Evolutionary conservation across 2,113 vertebrate species (phyloP), one percentile per base, ranked within the genome.

Genomic region (Chitala chitala): DNA sequence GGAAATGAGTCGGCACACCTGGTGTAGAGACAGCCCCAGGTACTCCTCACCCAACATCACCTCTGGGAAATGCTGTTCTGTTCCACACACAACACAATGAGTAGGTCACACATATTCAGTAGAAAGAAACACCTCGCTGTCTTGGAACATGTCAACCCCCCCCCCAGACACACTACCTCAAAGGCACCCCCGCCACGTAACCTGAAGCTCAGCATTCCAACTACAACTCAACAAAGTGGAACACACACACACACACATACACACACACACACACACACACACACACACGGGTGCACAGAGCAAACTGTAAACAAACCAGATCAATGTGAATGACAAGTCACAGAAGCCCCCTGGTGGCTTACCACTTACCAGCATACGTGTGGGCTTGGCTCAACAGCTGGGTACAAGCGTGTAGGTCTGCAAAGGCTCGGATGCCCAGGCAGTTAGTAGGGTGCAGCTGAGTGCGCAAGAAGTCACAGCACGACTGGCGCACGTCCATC

Each of bases 1-100:
- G 79, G 96, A 92, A 87, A 98, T 96, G 81, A 98, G 93, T 85
- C 92, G 91, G 93, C 94, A 96, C 78, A 98, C 94, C 83, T 98
- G 96, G 92, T 96, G 94, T 88, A 98, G 89, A 79, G 90, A 93
- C 72, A 98, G 92, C 78, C 90, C 90, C 83, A 96, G 90, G 86
- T 95, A 98, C 89, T 98, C 96, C 88, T 98, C 96, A 63, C 94
- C 93, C 83, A 95, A 89, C 90, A 97, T 95, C 87, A 98, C 96
- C 76, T 98, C 96, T 17, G 88, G 89, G 78, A 98, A 98, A 85
- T 97, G 95, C 91, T 98, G 96, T 88, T 98, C 96, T 98, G 92
- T 90, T 91, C 82, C 80, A 88, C 83, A 87, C 65, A 76, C 56
- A 55, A 48, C 61, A 65, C 38, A 48, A 12, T 9, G 58, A 74